Evolutionary conservation across 2,113 vertebrate species (phyloP).

Genomic region (Antechinus stuartii): DNA sequence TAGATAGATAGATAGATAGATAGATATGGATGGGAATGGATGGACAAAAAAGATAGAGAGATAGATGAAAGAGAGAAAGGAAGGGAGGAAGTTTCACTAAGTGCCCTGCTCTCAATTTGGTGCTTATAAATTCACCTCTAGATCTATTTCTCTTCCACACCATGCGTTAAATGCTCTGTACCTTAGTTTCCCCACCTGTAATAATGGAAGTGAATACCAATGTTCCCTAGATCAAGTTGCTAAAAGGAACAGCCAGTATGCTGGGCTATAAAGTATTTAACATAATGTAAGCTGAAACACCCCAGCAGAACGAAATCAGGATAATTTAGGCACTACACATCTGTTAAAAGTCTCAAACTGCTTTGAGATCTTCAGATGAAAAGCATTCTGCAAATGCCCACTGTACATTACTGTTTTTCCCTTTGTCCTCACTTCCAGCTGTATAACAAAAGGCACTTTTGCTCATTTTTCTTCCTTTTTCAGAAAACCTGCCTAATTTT

Average conservation of each 20-base stretch:
- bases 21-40: no score
- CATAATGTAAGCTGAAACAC: constrained; percentile 47
- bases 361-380: constrained; percentile 53
- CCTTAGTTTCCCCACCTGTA: background rate
- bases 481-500: constrained; percentile 68
- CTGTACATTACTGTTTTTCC: constrained; percentile 10
- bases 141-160: background rate
- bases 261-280: constrained; percentile 25
- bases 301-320: constrained; percentile 34
- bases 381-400: constrained; percentile 42
- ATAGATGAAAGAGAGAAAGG: no score
- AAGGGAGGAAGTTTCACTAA: background rate
- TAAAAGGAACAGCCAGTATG: constrained; percentile 3
- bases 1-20: no score
- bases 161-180: background rate
- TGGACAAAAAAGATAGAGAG: no score
- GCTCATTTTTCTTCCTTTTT: constrained; percentile 63
- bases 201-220: background rate
- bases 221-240: background rate
- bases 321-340: constrained; percentile 51
- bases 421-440: constrained; percentile 53
- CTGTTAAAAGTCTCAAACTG: constrained; percentile 59
- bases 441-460: constrained; percentile 49
- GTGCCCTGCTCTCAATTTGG: background rate
- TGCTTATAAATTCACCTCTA: background rate